A percentile compares a stretch with the other conserved stretches of the same genome.
Evolutionary conservation across 2,797 vertebrate species (phyloP).

Genomic region (Xyrichtys novacula): DNA sequence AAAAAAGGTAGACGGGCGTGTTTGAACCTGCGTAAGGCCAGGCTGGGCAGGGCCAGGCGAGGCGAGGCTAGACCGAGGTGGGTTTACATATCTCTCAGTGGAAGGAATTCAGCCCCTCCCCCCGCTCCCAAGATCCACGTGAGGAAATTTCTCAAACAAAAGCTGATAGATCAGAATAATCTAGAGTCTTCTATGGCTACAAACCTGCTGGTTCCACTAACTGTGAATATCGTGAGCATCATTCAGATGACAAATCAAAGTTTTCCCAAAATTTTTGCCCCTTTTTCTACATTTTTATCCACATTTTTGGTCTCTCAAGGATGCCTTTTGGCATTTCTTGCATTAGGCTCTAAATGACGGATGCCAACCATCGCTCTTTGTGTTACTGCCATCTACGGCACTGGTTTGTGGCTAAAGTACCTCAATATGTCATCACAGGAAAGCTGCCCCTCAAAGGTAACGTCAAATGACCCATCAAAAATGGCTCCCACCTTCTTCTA

Average conservation of each 20-base stretch:
- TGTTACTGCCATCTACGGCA: too few relatives aligned
- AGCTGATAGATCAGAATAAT: not conserved
- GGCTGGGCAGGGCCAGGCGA: not conserved
- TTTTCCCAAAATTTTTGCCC: too few relatives aligned
- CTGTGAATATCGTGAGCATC: not conserved
- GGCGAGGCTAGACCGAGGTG: not conserved
- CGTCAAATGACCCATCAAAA: too few relatives aligned
- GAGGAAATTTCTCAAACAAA: constrained; percentile 7
- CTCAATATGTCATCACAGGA: too few relatives aligned
- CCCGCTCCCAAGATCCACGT: not conserved
- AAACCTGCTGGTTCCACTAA: not conserved
- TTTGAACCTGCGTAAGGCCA: constrained; percentile 47
- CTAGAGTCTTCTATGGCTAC: not conserved
- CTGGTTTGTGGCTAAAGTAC: too few relatives aligned
- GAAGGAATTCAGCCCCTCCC: constrained; percentile 35
- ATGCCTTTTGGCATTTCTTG: too few relatives aligned
- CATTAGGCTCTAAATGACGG: too few relatives aligned
- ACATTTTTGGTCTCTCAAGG: too few relatives aligned
- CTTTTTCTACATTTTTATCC: too few relatives aligned
- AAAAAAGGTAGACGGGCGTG: constrained; percentile 26
- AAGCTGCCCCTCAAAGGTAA: too few relatives aligned
- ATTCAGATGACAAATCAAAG: not conserved
- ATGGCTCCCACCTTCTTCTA: too few relatives aligned
- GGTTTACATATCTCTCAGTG: constrained; percentile 9
- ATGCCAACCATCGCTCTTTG: too few relatives aligned